Percentiles rank a stretch among this genome's conserved stretches.
phyloP scores from a whole-genome alignment of 2,113 vertebrate genomes.

The Stomatorhinus ivindoensis region DNA sequence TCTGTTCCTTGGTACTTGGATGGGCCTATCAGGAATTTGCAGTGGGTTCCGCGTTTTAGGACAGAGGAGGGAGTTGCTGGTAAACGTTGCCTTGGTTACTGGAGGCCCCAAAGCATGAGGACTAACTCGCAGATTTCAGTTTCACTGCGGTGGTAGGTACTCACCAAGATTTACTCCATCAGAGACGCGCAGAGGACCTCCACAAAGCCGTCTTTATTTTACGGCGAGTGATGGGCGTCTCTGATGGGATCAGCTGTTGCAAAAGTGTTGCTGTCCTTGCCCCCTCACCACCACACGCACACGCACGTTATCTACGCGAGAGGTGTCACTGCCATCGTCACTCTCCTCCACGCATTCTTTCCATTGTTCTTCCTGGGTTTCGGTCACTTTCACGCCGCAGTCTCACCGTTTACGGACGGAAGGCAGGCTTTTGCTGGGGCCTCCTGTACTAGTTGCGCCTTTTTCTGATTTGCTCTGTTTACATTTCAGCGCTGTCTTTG shows the following conservation, averaged over 20 bases:
- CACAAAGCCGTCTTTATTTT: neutral
- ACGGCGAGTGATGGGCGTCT: neutral
- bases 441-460: too few relatives aligned
- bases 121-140: neutral
- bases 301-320: slow-evolving; percentile 43
- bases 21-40: neutral
- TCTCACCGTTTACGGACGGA: neutral
- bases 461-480: neutral
- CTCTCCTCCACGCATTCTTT: neutral
- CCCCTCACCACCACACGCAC: slow-evolving; percentile 18
- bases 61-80: neutral
- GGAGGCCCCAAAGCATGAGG: neutral
- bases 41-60: neutral
- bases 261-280: neutral
- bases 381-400: neutral
- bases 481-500: neutral
- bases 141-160: neutral
- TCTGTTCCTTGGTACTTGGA: neutral
- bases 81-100: neutral
- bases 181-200: neutral
- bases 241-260: neutral
- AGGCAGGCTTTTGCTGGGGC: neutral
- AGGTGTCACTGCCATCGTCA: slow-evolving; percentile 6
- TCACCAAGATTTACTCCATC: neutral
- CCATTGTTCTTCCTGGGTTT: slow-evolving; percentile 19